Percentiles rank a stretch among this genome's conserved stretches.
phyloP scores from a whole-genome alignment of 2,888 invertebrate genomes.

The Scaptomyza cyrtandrae region DNA sequence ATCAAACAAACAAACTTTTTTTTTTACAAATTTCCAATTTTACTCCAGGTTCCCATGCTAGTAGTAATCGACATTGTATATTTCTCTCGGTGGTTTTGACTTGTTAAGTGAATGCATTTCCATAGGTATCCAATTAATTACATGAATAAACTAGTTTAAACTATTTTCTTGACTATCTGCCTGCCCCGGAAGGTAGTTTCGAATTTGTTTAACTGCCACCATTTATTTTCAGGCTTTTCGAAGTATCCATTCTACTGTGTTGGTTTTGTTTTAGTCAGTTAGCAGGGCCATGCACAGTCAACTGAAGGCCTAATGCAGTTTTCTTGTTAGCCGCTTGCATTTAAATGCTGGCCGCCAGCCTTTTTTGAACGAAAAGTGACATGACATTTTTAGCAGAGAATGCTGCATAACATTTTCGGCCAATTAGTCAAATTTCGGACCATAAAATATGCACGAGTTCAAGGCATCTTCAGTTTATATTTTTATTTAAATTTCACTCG shows the following conservation, averaged over 20 bases:
- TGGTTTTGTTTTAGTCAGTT: not conserved
- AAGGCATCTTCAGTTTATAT: conserved; percentile 26
- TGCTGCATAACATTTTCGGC: conserved; percentile 35
- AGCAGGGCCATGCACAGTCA: conserved; percentile 23
- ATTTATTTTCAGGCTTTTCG: conserved; percentile 32
- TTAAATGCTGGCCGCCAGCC: conserved; percentile 52
- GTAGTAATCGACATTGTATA: too few species aligned
- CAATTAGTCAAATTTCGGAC: conserved; percentile 72
- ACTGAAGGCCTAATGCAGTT: conserved; percentile 66
- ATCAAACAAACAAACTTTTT: conserved; percentile 24
- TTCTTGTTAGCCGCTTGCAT: conserved; percentile 72
- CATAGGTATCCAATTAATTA: conserved; percentile 37
- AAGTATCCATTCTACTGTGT: not conserved
- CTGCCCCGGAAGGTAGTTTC: conserved; percentile 31
- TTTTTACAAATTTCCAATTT: conserved; percentile 6
- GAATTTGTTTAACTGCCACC: conserved; percentile 35
- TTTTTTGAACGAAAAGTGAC: conserved; percentile 30
- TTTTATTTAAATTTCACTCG: conserved; percentile 34
- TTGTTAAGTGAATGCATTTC: conserved; percentile 22
- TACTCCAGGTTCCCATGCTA: not conserved
- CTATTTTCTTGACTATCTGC: conserved; percentile 6
- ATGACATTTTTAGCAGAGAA: conserved; percentile 32
- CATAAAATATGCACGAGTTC: conserved; percentile 39
- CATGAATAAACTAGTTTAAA: conserved; percentile 7
- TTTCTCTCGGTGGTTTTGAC: conserved; percentile 6